Evolutionary conservation across 2,113 vertebrate species (phyloP).

Genomic region (Hydropotes inermis): DNA sequence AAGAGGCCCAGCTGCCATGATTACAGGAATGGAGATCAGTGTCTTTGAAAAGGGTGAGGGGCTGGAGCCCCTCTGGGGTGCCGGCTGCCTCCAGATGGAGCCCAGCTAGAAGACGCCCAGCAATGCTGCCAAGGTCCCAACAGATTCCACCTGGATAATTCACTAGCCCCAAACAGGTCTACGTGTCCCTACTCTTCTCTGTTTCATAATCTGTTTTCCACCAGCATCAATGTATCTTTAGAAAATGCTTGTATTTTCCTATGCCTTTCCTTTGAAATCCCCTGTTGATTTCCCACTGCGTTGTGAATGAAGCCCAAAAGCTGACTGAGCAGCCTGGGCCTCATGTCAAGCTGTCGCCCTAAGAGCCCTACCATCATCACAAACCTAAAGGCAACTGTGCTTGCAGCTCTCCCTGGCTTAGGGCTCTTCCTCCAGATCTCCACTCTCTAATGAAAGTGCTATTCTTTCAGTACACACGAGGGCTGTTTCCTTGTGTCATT

Average conservation of each 20-base stretch:
- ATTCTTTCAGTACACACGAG: not conserved
- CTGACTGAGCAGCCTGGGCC: not conserved
- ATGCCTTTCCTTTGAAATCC: not conserved
- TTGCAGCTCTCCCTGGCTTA: not conserved
- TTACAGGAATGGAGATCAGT: not conserved
- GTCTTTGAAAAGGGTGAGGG: not conserved
- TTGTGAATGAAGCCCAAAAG: not conserved
- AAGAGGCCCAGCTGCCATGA: constrained; percentile 51
- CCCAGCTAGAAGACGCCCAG: constrained; percentile 18
- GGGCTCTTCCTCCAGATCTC: not conserved
- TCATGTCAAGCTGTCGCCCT: not conserved
- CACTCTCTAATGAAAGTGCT: not conserved
- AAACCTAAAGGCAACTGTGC: not conserved
- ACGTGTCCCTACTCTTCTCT: not conserved
- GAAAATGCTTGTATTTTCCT: not conserved
- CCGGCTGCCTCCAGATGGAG: not conserved
- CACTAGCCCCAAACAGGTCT: not conserved
- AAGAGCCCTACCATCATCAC: not conserved
- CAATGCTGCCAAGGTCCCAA: not conserved
- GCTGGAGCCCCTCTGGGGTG: not conserved
- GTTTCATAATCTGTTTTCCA: not conserved
- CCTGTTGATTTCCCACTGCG: not conserved
- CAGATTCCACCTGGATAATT: not conserved
- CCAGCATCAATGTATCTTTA: not conserved
- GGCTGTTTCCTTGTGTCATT: not conserved